Evolutionary conservation across 2,113 vertebrate species (phyloP).

Genomic region (Microtus ochrogaster): DNA sequence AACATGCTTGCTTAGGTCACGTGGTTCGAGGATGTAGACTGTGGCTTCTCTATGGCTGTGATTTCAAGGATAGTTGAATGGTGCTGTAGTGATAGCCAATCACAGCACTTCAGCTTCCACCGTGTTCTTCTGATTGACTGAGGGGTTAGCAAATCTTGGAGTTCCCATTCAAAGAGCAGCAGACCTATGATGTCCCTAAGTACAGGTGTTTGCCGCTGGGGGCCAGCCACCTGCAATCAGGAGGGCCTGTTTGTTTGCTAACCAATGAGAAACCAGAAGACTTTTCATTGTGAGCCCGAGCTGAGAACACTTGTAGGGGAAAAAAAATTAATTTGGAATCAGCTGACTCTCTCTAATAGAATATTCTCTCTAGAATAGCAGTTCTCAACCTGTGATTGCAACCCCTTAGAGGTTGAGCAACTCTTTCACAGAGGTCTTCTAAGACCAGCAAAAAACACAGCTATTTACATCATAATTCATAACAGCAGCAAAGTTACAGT

Average conservation of each 20-base stretch:
- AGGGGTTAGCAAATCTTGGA: not conserved
- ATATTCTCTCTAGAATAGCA: not conserved
- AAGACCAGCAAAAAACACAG: not conserved
- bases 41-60: not conserved
- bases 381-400: not conserved
- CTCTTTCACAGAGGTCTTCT: not conserved
- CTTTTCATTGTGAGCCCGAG: fast-evolving
- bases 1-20: not conserved
- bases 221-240: not conserved
- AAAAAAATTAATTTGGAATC: not conserved
- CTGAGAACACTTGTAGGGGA: not conserved
- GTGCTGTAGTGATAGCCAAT: not conserved
- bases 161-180: not conserved
- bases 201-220: not conserved
- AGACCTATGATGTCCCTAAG: not conserved
- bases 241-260: not conserved
- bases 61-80: not conserved
- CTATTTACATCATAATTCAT: not conserved
- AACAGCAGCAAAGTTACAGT: not conserved
- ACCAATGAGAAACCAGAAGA: not conserved
- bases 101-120: not conserved
- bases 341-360: not conserved
- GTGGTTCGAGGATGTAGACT: too few species aligned
- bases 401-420: not conserved
- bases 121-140: not conserved